Base-by-base conservation (phyloP, 2,888 invertebrate species). In the Archaeoteleia sp. region DNA sequence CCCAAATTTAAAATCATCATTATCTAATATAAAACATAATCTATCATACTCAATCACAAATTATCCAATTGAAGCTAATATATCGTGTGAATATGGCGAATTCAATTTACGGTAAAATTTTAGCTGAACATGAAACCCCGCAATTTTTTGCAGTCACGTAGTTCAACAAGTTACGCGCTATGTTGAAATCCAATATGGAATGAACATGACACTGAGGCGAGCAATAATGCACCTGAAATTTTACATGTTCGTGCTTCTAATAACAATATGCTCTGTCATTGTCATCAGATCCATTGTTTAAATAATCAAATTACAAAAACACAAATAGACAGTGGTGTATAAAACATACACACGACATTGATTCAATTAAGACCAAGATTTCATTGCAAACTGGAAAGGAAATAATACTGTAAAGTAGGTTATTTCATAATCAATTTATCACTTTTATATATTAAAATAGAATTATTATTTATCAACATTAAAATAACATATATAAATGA, bases 201-300 rank as follows among this genome's bases (percentile, higher is more conserved):
- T 9, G 43, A 40, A 23, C 32, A n/a, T 13, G 40, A 34, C 10
- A 25, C 37, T 27, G 29, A 23, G 39, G 12, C 1, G 20, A 32
- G 17, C 15, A 27, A 45, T 32, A 53, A 46, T 61, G 53, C 61
- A 61, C 53, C 45, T 43, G 23, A 61, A 61, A 61, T 53, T 51
- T 61, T 61, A 53, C 61, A 46, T 53, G 34, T 43, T 53, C 61
- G 61, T 61, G 53, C 51, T 46, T 46, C 45, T 42, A 60, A 39
- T 53, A 39, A 39, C 29, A 61, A 61, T 30, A 37, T 23, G 2
- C 6, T 29, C 5, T 29, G 45, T 51, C 40, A 40, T 61, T 48
- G 53, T 61, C 51, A 10, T 27, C 23, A 45, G 30, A 53, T 23
- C 39, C 30, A 57, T 39, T 46, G 34, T 34, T 9, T 13, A 9